Base-by-base conservation (phyloP, 2,888 invertebrate species). In the Gerris lacustris region DNA sequence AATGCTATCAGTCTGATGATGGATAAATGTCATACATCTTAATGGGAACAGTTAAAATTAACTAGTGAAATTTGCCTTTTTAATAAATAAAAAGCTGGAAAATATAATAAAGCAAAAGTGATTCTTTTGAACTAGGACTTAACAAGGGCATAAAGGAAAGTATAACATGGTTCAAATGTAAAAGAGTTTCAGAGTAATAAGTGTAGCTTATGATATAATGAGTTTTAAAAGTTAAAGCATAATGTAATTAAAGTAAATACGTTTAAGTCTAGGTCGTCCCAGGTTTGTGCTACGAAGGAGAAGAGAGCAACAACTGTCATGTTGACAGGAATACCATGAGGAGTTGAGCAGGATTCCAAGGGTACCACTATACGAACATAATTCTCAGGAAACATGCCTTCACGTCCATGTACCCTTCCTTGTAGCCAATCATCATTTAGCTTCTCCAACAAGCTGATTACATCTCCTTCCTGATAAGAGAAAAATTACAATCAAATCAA, bases 381-480 rank as follows among this genome's bases (percentile, higher is more conserved):
- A 80, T 86, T 90, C 43, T 84, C 82, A 1, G 94, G 94, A 81
- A 94, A 94, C 75, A 94, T 87, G 63, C 94, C 94, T 79, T 88
- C 87, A 72, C 84, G 83, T 73, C 86, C 87, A 70, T 85, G 85
- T 70, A 88, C 81, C 76, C 86, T 85, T 6, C 94, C 94, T 78
- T 85, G 87, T 74, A 90, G 81, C 94, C 94, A 95, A 75, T 92
- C 91, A 47, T 85, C 84, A 78, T 91, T 90, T 44, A 92, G 83
- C 77, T 86, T 84, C 77, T 86, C 84, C 76, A 88, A 79, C 76
- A 94, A 80, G 75, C 86, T 84, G 72, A 95, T 87, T 74, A 86
- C 84, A 76, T 93, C 88, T 76, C 87, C 87, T 70, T 83, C 84
- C 91, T 92, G 82, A 18, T 83, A 73, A 67, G 69, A 72, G 72